A percentile compares a stretch with the other conserved stretches of the same genome.
These are phyloP conservation scores for Euplagia quadripunctaria DNA, from an alignment of 2,888 invertebrate genomes.

Conservation along the genomic window DNA sequence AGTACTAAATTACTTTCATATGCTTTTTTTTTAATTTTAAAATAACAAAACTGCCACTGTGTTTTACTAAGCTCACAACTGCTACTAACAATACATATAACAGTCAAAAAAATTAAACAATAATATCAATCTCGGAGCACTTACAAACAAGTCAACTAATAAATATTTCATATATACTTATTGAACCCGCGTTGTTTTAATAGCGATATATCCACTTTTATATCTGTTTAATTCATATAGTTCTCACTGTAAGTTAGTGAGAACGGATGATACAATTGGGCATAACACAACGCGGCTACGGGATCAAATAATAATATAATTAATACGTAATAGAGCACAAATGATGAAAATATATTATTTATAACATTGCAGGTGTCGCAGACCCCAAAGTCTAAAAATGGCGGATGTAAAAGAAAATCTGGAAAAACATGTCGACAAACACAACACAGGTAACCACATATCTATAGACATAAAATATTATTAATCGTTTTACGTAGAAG, in stretches of 20 bases:
- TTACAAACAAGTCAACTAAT: background rate
- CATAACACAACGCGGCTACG: constrained; percentile 4
- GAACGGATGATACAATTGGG: constrained; percentile 42
- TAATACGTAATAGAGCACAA: constrained; percentile 20
- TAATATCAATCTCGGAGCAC: background rate
- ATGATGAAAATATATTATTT: constrained; percentile 3
- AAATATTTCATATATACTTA: background rate
- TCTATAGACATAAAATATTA: background rate
- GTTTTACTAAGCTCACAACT: background rate
- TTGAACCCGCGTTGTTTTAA: background rate
- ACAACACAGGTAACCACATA: constrained; percentile 76
- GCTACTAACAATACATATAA: background rate
- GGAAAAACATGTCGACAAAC: constrained; percentile 73
- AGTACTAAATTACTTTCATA: too few species aligned
- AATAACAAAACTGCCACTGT: background rate
- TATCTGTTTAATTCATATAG: background rate
- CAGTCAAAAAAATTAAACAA: background rate
- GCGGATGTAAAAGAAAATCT: constrained; percentile 74
- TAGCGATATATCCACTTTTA: background rate
- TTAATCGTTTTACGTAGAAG: background rate
- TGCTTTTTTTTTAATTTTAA: too few species aligned
- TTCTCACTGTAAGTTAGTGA: background rate
- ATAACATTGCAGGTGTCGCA: constrained; percentile 45
- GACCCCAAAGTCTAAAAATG: constrained; percentile 57
- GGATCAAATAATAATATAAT: constrained; percentile 19